Percentiles rank a stretch among this genome's conserved stretches.
phyloP scores from a whole-genome alignment of 2,113 vertebrate species.

The Ardeotis arabs region DNA sequence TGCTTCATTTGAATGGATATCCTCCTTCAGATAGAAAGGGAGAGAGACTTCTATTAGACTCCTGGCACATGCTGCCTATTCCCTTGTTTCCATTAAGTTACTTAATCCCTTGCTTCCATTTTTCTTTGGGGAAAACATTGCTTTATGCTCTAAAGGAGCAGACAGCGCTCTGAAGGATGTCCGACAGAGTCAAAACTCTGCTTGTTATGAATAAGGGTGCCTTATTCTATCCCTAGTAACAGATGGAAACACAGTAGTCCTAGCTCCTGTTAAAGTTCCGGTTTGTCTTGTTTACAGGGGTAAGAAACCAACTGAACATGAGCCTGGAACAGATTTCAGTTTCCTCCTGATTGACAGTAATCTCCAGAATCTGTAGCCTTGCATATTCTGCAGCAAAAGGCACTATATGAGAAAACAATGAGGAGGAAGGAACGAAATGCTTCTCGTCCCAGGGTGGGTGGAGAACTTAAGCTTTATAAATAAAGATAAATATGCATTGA shows the following conservation, averaged over 20 bases:
- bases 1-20: neutral
- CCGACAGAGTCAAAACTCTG: neutral
- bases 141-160: neutral
- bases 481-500: neutral
- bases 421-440: neutral
- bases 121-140: neutral
- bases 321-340: conserved; percentile 84
- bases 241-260: neutral
- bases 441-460: neutral
- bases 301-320: conserved; percentile 77
- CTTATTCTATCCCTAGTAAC: neutral
- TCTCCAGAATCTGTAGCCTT: conserved; percentile 11
- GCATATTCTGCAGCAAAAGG: neutral
- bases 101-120: neutral
- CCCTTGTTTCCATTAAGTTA: neutral
- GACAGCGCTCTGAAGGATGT: neutral
- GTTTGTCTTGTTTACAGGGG: conserved; percentile 71
- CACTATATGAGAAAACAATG: neutral
- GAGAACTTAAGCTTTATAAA: neutral
- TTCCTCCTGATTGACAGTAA: conserved; percentile 74
- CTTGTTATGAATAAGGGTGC: neutral
- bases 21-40: neutral
- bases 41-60: neutral
- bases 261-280: neutral
- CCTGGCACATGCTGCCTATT: neutral